phyloP scores from a whole-genome alignment of 2,888 invertebrate species.

The Xestia c-nigrum region DNA sequence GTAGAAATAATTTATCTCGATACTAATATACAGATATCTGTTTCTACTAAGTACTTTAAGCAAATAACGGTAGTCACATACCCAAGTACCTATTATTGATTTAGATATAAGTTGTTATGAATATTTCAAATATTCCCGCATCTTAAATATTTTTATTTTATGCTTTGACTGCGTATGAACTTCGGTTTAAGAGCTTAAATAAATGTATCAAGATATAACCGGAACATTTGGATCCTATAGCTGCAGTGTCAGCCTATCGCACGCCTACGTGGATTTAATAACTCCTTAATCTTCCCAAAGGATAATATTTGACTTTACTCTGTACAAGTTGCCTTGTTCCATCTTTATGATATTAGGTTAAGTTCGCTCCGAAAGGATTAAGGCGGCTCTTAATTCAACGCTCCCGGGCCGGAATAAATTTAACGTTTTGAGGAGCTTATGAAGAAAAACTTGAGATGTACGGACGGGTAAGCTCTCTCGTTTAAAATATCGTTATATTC shows the following conservation, averaged over 20 bases:
- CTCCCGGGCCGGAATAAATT: constrained; percentile 89
- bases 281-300: constrained; percentile 85
- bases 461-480: constrained; percentile 77
- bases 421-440: constrained; percentile 88
- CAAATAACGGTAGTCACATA: not conserved
- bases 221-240: constrained; percentile 43
- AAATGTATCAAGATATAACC: constrained; percentile 38
- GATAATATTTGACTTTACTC: constrained; percentile 89
- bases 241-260: constrained; percentile 57
- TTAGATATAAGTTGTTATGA: not conserved
- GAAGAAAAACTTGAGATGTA: constrained; percentile 88
- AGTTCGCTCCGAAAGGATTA: constrained; percentile 89
- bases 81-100: not conserved
- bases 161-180: constrained; percentile 5
- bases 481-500: constrained; percentile 77
- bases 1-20: no score
- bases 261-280: constrained; percentile 81
- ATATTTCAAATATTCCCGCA: not conserved
- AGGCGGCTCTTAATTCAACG: constrained; percentile 88
- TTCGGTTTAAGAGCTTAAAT: constrained; percentile 17
- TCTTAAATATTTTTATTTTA: not conserved
- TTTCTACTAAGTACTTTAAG: not conserved
- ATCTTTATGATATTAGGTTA: constrained; percentile 90
- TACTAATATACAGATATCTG: not conserved
- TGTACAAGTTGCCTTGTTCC: constrained; percentile 88